phyloP scores from a whole-genome alignment of 2,113 vertebrate species.

The Psittacara wagleri region DNA sequence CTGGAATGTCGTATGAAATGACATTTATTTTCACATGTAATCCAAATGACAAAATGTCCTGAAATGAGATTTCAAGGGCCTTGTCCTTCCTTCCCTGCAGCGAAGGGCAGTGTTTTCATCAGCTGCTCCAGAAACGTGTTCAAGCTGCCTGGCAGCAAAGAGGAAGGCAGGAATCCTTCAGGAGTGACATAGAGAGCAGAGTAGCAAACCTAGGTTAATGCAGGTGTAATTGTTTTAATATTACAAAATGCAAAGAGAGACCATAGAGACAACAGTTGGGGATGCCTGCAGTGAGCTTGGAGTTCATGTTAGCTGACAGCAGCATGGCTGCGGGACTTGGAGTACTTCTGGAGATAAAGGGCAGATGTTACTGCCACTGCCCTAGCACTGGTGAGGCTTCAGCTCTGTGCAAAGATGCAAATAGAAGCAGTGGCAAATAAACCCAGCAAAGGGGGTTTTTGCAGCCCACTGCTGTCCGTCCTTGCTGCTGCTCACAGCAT shows the following conservation, averaged over 20 bases:
- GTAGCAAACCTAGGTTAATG: not conserved
- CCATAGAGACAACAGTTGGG: not conserved
- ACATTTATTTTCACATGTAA: slow-evolving; percentile 10
- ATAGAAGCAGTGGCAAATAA: not conserved
- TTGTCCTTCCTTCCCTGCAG: not conserved
- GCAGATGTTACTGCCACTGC: not conserved
- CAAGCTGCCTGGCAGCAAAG: not conserved
- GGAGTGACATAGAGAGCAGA: not conserved
- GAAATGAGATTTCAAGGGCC: slow-evolving; percentile 10
- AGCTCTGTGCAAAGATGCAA: not conserved
- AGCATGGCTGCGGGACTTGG: not conserved
- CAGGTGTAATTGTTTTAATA: not conserved
- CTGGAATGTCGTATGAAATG: not conserved
- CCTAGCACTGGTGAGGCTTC: not conserved
- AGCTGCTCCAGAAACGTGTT: not conserved
- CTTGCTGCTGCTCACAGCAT: rapidly evolving
- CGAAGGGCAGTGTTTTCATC: not conserved
- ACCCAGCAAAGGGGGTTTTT: not conserved
- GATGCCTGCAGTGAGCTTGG: not conserved
- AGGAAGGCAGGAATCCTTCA: not conserved
- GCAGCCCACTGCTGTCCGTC: not conserved
- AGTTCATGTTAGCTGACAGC: not conserved
- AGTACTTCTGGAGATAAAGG: not conserved
- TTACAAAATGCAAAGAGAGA: not conserved
- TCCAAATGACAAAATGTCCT: not conserved